phyloP scores from a whole-genome alignment of 92 coral and sea anemone genomes.

The Metridium senile region DNA sequence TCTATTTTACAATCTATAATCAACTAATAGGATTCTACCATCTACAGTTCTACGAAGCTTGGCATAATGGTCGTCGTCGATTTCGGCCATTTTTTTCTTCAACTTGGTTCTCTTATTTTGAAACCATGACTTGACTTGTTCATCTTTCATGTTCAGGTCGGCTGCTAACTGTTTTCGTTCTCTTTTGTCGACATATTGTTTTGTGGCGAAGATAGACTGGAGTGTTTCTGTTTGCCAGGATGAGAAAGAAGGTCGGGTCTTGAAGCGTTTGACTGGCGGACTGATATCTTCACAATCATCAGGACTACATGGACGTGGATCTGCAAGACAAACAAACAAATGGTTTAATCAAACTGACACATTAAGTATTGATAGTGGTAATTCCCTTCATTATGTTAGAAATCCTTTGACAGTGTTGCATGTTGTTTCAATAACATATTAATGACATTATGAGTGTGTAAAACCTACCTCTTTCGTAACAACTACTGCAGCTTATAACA shows the following conservation, averaged over 20 bases:
- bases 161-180: conserved; percentile 20
- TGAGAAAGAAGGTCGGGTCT: conserved; percentile 21
- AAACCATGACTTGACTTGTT: conserved; percentile 36
- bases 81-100: conserved; percentile 17
- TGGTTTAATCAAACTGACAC: not conserved
- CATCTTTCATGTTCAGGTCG: conserved; percentile 34
- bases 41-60: conserved; percentile 8
- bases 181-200: conserved; percentile 14
- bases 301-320: not conserved
- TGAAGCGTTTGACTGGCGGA: not conserved
- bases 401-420: not conserved
- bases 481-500: not conserved
- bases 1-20: no score
- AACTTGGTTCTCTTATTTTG: conserved; percentile 33
- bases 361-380: no score
- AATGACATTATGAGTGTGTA: not conserved
- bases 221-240: conserved; percentile 8
- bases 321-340: not conserved
- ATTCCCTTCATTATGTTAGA: not conserved
- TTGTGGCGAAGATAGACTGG: conserved; percentile 3
- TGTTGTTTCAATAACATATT: no score
- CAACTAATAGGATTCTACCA: not conserved
- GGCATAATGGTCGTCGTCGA: conserved; percentile 11
- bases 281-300: no score
- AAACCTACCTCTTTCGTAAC: not conserved